phyloP scores from a whole-genome alignment of 2,113 vertebrate species.

The Bujurquina vittata region DNA sequence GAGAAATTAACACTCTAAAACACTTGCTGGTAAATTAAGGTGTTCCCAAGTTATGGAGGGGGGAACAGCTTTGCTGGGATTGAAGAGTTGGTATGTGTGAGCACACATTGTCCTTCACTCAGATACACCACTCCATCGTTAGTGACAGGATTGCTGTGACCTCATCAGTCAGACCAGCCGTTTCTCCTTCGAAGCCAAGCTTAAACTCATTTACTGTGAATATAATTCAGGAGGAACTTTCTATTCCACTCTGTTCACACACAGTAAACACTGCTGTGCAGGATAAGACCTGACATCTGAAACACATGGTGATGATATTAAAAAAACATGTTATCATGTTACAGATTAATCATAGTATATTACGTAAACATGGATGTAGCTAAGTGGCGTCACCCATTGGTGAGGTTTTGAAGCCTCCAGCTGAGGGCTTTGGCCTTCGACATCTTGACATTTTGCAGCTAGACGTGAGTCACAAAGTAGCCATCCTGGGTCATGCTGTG shows the following conservation, averaged over 20 bases:
- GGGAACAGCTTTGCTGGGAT: neutral
- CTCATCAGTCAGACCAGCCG: too few species aligned
- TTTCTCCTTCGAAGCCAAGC: too few species aligned
- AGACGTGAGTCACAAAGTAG: neutral
- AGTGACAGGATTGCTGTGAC: too few species aligned
- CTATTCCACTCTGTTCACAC: too few species aligned
- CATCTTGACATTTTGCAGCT: neutral
- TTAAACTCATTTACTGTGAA: neutral
- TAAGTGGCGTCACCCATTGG: neutral
- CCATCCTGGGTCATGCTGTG: rapidly evolving
- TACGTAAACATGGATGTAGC: neutral
- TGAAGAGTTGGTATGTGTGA: neutral
- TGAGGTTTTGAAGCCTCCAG: neutral
- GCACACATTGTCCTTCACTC: neutral
- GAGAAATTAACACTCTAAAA: too few species aligned
- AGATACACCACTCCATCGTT: neutral
- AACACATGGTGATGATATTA: neutral
- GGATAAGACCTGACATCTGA: neutral
- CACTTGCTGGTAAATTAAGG: too few species aligned
- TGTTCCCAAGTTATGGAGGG: too few species aligned
- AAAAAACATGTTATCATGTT: neutral
- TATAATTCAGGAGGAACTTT: neutral
- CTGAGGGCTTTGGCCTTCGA: neutral
- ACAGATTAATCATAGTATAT: too few species aligned
- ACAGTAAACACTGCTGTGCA: neutral